Base-by-base conservation (phyloP, 2,888 invertebrate genomes). In the Yponomeuta malinellus region DNA sequence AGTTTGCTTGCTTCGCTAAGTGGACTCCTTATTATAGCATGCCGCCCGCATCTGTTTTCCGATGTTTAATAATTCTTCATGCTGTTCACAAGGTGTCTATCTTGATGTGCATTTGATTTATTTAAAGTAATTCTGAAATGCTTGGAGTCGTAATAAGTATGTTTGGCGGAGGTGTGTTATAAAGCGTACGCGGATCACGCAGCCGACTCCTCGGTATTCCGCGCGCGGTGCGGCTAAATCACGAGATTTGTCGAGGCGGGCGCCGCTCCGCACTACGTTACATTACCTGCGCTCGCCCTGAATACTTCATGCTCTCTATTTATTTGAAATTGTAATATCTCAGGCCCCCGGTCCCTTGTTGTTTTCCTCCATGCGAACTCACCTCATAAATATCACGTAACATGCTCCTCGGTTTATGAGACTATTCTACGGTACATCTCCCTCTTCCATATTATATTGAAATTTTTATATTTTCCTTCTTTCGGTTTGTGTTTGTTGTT, bases 261-360 rank as follows among this genome's bases (percentile, higher is more conserved):
- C 83, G 83, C 85, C 83, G 84, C 81, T 81, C 83, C 84, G 79
- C 86, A 86, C 89, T 90, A 87, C 86, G 88, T 88, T 90, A 88
- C 88, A 85, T 89, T 88, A 89, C 90, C 87, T 89, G 85, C 81
- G 86, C 86, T 84, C 86, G 86, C 81, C 85, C 84, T 91, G 89
- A 91, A 92, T 91, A 90, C 89, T 89, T 90, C 89, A 89, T 91
- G 88, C 82, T 86, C 84, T 85, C 86, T 90, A 89, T 91, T 91
- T 90, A 89, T 90, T 90, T 90, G 87, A 88, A 89, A 89, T 90
- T 90, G 89, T 91, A 89, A 91, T 90, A 89, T 90, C 89, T 87
- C 86, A 83, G 83, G 52, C 52, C 78, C 81, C 84, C 48, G 86
- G 89, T 88, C 88, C 88, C 86, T 82, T 83, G 85, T 89, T 89